Evolutionary conservation across 2,113 vertebrate genomes (phyloP), one percentile per base, ranked within the genome.

Genomic region (Zosterops japonicus): DNA sequence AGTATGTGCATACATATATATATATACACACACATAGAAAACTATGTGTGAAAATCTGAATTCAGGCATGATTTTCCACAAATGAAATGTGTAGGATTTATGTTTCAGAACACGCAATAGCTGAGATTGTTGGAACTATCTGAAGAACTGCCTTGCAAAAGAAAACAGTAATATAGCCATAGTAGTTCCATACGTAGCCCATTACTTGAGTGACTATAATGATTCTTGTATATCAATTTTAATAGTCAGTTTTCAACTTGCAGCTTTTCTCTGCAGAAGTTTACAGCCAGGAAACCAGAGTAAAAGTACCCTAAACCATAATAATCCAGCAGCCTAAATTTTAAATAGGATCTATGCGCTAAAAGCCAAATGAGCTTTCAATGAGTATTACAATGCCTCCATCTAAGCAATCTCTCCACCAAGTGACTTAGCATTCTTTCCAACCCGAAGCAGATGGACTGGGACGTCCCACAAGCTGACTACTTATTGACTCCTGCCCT

Each of bases 371-470:
- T 23, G 56, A 67, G 24, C 27, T 75, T 82, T 47, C 52, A 47
- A 0, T 17, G 14, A 72, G 29, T 24, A 63, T 39, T 70, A 39
- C 46, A 81, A 28, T 6, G n/a, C 25, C 88, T 55, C 35, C 47
- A 77, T 19, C 55, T 52, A 56, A 55, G 57, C 5, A 3, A 70
- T 25, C 20, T 35, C 33, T n/a, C 35, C 1, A 2, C 36, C 57
- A 55, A 79, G 19, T 42, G 69, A 65, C 50, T 75, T 44, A 36
- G 65, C 57, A 28, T 71, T 63, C 69, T 72, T 75, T 68, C 29
- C 33, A 56, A 65, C 8, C 28, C 29, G 11, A 87, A 50, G 42
- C 0, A 0, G 18, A 41, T 2, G 6, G 81, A 49, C 59, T 79
- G 31, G 22, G 31, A 47, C 46, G 60, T 35, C 25, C n/a, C 82